A percentile compares a stretch with the other conserved stretches of the same genome.
phyloP scores from a whole-genome alignment of 2,797 vertebrate genomes.

The Scolopax bukidnonensis region DNA sequence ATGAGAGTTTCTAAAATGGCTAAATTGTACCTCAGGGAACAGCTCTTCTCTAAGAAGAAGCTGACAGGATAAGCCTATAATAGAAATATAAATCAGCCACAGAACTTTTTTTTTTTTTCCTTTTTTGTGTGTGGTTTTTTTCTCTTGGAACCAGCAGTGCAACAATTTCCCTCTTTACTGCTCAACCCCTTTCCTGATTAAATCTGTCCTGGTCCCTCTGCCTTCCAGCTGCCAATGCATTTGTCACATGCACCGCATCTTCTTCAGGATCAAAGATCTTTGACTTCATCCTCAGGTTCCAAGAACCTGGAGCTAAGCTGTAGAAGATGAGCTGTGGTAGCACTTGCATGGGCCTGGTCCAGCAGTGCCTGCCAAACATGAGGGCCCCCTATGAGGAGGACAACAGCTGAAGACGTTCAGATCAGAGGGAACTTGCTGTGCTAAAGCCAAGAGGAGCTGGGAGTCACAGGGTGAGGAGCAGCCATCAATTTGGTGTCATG shows the following conservation, averaged over 20 bases:
- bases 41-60: slow-evolving; percentile 47
- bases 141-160: neutral
- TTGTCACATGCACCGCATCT: neutral
- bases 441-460: neutral
- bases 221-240: neutral
- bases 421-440: neutral
- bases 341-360: neutral
- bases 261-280: neutral
- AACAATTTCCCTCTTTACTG: neutral
- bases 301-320: neutral
- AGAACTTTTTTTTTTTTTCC: neutral
- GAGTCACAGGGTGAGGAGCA: neutral
- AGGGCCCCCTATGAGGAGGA: neutral
- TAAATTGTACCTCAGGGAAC: slow-evolving; percentile 42
- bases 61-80: slow-evolving; percentile 52
- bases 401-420: neutral
- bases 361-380: neutral
- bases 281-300: neutral
- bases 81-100: slow-evolving; percentile 40
- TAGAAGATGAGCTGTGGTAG: neutral
- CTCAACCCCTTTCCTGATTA: neutral
- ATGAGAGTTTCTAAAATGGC: slow-evolving; percentile 53
- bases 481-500: neutral
- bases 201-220: neutral
- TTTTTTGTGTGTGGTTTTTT: neutral